Evolutionary conservation across 2,888 invertebrate species (phyloP), one percentile per base, ranked within the genome.

Genomic region (Athalia rosae): DNA sequence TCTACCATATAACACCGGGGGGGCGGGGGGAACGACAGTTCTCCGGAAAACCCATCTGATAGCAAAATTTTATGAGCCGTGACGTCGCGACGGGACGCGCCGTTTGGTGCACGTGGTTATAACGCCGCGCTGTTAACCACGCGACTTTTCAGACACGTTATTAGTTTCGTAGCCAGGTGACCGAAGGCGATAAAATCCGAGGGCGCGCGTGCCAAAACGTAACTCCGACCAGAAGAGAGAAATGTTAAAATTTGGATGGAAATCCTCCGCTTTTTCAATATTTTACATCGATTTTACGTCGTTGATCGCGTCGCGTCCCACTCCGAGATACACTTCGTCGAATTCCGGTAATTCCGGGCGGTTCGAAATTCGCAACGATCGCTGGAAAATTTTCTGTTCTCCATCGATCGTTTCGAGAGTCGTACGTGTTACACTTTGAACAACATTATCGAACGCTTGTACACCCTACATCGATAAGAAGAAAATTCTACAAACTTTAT

Each of bases 41-140:
- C 81, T 82, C 82, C 66, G 80, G 83, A 83, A 83, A 69, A 81
- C 77, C 79, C 80, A 80, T 82, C 82, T 80, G 82, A 83, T 83
- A 83, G 83, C 71, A 79, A 80, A 78, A 79, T 78, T 86, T 87
- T 85, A 85, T 84, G 83, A 79, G 76, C 84, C 86, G 83, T 85
- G 74, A 74, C 74, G 74, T 74, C 74, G 74, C 74, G 74, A 74
- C 74, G 61, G 61, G 61, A 74, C 82, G 82, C 85, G 86, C 86
- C 87, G 76, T 78, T 78, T 76, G 64, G 76, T 66, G 63, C 78
- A 78, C 76, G 76, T 76, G 78, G 66, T 47, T 63, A 48, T 28
- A 28, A 28, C 28, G 28, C 28, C 58, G 9, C 28, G 66, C 58
- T 28, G 28, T 28, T 28, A 53, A 9, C 69, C 56, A 47, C 77